phyloP scores from a whole-genome alignment of 2,113 vertebrate genomes.

The Cricetomys ansorgei region DNA sequence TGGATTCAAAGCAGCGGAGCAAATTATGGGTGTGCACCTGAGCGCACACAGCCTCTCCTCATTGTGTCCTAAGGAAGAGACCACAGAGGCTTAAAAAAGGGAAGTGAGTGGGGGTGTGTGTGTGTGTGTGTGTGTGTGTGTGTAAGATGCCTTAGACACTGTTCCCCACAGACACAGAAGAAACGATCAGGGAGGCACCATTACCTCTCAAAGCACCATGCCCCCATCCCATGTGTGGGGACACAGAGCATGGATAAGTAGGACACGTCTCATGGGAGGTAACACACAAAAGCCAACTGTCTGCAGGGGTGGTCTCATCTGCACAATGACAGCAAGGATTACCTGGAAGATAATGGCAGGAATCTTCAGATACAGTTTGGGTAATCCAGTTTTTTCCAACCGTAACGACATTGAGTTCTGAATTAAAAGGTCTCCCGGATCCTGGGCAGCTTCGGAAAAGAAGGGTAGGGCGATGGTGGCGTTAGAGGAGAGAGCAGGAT shows the following conservation, averaged over 20 bases:
- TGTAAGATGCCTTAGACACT: not conserved
- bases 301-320: not conserved
- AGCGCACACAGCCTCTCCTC: not conserved
- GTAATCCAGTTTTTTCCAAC: constrained; percentile 33
- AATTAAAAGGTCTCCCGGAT: constrained; percentile 28
- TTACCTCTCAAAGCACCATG: not conserved
- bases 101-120: not conserved
- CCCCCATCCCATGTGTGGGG: not conserved
- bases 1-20: not conserved
- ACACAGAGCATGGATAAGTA: accelerated
- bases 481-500: not conserved
- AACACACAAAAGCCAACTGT: not conserved
- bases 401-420: not conserved
- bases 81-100: not conserved
- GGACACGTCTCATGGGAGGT: not conserved
- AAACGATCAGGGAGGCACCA: not conserved
- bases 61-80: not conserved
- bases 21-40: not conserved
- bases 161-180: constrained; percentile 32
- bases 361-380: constrained; percentile 1
- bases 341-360: not conserved
- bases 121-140: not conserved
- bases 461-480: not conserved
- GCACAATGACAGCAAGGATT: not conserved
- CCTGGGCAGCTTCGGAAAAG: not conserved